Percentiles rank a stretch among this genome's conserved stretches.
Evolutionary conservation across 2,797 vertebrate genomes (phyloP).

Genomic region (Falco berigora): DNA sequence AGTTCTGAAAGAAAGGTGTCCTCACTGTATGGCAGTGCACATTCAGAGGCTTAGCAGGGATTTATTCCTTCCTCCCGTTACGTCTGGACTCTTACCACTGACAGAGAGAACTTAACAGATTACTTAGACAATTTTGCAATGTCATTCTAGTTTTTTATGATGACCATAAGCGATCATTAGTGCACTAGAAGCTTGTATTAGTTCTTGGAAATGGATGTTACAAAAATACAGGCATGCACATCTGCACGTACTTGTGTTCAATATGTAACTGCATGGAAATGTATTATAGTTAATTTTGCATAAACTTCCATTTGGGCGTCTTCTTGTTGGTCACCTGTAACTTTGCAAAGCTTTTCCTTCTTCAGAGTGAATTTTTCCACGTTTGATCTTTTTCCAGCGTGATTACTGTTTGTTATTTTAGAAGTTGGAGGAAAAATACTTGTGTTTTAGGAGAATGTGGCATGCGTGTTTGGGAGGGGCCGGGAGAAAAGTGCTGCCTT

Average conservation of each 20-base stretch:
- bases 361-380: conserved; percentile 13
- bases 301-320: neutral
- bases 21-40: neutral
- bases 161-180: neutral
- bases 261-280: neutral
- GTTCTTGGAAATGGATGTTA: neutral
- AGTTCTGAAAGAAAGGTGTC: conserved; percentile 9
- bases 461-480: neutral
- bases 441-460: neutral
- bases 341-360: neutral
- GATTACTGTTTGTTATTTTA: neutral
- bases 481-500: neutral
- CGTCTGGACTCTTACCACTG: neutral
- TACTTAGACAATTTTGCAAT: neutral
- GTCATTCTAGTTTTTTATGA: neutral
- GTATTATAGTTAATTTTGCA: neutral
- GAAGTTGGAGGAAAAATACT: neutral
- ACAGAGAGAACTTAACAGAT: neutral
- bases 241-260: neutral
- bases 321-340: neutral
- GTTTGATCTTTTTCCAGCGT: neutral
- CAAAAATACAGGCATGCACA: neutral
- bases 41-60: neutral
- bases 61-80: conserved; percentile 4
- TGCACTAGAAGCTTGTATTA: neutral